phyloP scores from a whole-genome alignment of 2,113 vertebrate genomes.

The Symphodus melops region DNA sequence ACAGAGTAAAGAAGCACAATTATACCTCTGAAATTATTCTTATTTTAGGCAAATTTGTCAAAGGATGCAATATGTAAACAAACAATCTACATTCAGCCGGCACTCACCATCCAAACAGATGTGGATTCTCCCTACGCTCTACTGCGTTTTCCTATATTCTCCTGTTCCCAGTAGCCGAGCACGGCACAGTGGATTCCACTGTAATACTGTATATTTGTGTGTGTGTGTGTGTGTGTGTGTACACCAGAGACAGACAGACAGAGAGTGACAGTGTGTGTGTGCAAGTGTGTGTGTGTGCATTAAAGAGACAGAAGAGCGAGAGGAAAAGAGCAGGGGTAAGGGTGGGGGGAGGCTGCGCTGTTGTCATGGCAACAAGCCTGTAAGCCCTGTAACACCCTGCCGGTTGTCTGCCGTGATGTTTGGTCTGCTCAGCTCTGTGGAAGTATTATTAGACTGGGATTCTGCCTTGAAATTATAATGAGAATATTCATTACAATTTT shows the following conservation, averaged over 20 bases:
- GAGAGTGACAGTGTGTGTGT: conserved; percentile 47
- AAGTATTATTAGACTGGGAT: conserved; percentile 61
- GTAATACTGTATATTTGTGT: conserved; percentile 56
- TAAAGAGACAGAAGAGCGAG: conserved; percentile 45
- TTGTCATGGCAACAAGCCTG: conserved; percentile 95
- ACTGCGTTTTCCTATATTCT: conserved; percentile 33
- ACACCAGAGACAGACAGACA: conserved; percentile 47
- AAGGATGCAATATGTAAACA: conserved; percentile 59
- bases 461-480: conserved; percentile 21
- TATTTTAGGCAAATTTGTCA: conserved; percentile 20
- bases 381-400: conserved; percentile 81
- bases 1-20: not conserved
- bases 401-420: conserved; percentile 81
- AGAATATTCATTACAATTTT: conserved; percentile 1
- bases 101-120: conserved; percentile 74
- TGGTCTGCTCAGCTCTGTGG: conserved; percentile 62
- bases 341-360: conserved; percentile 81
- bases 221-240: conserved; percentile 20
- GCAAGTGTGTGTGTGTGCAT: conserved; percentile 38
- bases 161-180: conserved; percentile 57
- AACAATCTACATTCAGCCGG: conserved; percentile 31
- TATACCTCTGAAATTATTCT: not conserved
- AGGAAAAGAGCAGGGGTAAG: conserved; percentile 12
- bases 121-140: conserved; percentile 56
- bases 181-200: conserved; percentile 69